Evolutionary conservation across 2,113 vertebrate genomes (phyloP), one percentile per base, ranked within the genome.

Genomic region (Ageneiosus marmoratus): DNA sequence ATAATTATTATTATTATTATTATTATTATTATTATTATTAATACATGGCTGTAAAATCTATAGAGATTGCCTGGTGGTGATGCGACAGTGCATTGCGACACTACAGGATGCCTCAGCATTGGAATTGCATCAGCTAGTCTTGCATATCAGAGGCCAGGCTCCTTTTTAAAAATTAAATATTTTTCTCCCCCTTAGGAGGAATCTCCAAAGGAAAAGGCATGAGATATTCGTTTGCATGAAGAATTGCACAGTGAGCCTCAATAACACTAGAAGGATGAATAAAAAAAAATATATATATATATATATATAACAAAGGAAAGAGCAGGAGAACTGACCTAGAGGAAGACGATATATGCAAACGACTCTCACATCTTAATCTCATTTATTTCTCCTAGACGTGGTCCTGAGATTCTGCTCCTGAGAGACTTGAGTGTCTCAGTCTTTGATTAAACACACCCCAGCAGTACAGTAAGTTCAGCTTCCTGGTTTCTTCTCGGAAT

Each of bases 181-280:
- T 78, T 78, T 46, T 60, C 32, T 55, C 37, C 63, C 62, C 48
- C 79, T 44, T n/a, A 51, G 27, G 79, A 41, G 13, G 22, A 67
- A 32, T 34, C 84, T 70, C 15, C 4, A 76, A 76, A 62, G 32
- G 24, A 32, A 80, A 84, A 75, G 65, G 37, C 51, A 81, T 87
- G 78, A 87, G 82, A 87, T 60, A 84, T 87, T 85, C 7, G 83
- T 85, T 85, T 88, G 67, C 55, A 80, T 83, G 50, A 81, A 83
- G 84, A 70, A 83, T 85, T n/a, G 46, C 46, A 73, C 63, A 82
- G 62, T 62, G 56, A 9, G 70, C 20, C 51, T 73, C 75, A 50
- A 50, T 51, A 22, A 80, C 73, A 51, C 18, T 41, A 67, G 50
- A 50, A 78, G 72, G 27, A 56, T 50, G 51, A 48, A 78, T 4